Base-by-base conservation (phyloP, 2,888 invertebrate genomes). In the Artemia sinica region DNA sequence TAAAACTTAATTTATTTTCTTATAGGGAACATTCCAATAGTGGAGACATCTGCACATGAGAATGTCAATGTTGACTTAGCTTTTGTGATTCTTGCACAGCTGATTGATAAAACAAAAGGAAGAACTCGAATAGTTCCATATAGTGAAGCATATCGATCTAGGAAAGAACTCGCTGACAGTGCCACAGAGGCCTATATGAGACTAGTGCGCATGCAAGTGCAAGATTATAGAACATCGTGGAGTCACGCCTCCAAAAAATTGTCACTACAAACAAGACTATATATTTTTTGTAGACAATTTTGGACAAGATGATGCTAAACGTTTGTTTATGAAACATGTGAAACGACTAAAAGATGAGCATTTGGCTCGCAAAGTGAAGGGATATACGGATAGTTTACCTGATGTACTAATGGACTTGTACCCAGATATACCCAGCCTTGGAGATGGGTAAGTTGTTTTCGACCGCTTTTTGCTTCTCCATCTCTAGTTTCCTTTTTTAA, bases 21-120 rank as follows among this genome's bases (percentile, higher is more conserved):
- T 66, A n/a, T 28, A 67, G 73, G 74, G 58, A 84, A 85, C 75
- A 88, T 96, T 74, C 87, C 89, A 5, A 81, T 96, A 65, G 86
- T 97, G 69, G 96, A 97, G 81, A 91, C 93, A 0, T 96, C 95
- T 9, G 87, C 96, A 14, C 93, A 95, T 76, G 91, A 93, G 76
- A 94, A 92, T 75, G 92, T 97, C 72, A 97, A 97, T 77, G 89
- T 95, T 58, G 95, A 97, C 76, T 82, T 89, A 75, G 91, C 95
- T 49, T 91, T 94, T 77, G 82, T 93, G 75, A 81, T 91, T 69
- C 80, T 96, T 70, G 94, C 92, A 49, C 94, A 95, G 80, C 85
- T 92, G 80, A 87, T 94, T 72, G 95, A 96, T 76, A 88, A 91
- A 77, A 86, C 88, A 65, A 92, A 93, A 79, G 84, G 87, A 70